These are phyloP conservation scores for Arbacia lixula DNA, from an alignment of 53 echinoderm and acorn worm species.

Conservation along the genomic window DNA sequence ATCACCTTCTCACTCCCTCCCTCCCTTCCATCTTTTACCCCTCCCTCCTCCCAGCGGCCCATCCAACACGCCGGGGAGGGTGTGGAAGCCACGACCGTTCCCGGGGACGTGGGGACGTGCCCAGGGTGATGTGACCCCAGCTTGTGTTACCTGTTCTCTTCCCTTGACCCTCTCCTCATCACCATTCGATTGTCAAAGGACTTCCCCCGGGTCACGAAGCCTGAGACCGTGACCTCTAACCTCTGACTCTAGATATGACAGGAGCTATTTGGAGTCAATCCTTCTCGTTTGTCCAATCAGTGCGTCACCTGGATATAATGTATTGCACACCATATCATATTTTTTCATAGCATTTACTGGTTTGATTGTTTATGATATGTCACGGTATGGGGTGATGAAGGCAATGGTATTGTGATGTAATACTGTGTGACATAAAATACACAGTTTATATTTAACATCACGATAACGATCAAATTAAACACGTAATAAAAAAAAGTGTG, in stretches of 20 bases:
- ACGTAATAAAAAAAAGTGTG: too few species aligned
- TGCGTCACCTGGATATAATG: too few species aligned
- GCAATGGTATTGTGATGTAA: too few species aligned
- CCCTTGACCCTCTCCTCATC: slow-evolving; percentile 55
- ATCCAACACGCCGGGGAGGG: background rate
- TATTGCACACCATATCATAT: too few species aligned
- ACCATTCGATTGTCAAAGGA: slow-evolving; percentile 27
- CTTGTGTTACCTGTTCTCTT: slow-evolving; percentile 27
- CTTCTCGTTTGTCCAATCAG: too few species aligned
- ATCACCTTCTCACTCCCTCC: background rate
- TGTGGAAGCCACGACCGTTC: too few species aligned
- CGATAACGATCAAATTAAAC: too few species aligned
- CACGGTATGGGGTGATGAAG: too few species aligned
- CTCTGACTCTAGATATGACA: slow-evolving; percentile 35
- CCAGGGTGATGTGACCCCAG: slow-evolving; percentile 25
- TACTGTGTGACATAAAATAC: too few species aligned
- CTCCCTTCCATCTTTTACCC: background rate
- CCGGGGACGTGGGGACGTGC: slow-evolving; percentile 39
- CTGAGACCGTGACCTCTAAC: slow-evolving; percentile 42
- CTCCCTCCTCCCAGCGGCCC: slow-evolving; percentile 5
- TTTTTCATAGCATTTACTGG: too few species aligned
- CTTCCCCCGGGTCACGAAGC: slow-evolving; percentile 32
- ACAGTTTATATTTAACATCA: too few species aligned
- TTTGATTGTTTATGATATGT: too few species aligned
- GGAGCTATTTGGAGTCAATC: slow-evolving; percentile 44